Evolutionary conservation across 64 coral and sea anemone species (phyloP), one percentile per base, ranked within the genome.

Genomic region (Acropora yongei): DNA sequence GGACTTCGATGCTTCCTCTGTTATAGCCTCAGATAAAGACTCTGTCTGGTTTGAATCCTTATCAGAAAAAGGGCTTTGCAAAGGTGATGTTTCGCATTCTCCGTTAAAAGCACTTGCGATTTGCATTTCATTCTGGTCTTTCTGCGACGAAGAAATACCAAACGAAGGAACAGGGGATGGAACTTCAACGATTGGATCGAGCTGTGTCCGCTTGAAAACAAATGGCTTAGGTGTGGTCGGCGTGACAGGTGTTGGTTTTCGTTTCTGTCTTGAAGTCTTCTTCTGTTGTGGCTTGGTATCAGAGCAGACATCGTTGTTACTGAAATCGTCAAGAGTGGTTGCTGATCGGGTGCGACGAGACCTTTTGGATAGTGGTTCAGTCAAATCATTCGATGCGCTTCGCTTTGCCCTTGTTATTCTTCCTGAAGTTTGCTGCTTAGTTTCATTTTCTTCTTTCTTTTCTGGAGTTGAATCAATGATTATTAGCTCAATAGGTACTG

Each of bases 141-240:
- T 46, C 41, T 83, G 74, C 10, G 57, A 10, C 5, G 51, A 55
- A 11, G 83, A 19, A 12, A 48, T 47, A 19, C 30, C 5, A 80
- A 61, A 20, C 40, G 90, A 68, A 11, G 55, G 57, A 58, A 86
- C n/a, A 6, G 90, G 90, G 10, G 90, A 78, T 39, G 57, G 90
- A 60, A 87, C 63, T 73, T 92, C 90, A 77, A 65, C 45, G 20
- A 92, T 92, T 2, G 90, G 72, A 50, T 92, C 90, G 49, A 92
- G 66, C 17, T 69, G 51, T 6, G 90, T 92, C 57, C 90, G 90
- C 44, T 92, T 78, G 46, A 86, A 92, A 42, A 41, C 60, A 16
- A 79, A 43, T 69, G 82, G 90, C 57, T 92, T 78, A 17, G 90
- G 90, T 13, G 79, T 82, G n/a, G 68, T 86, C 53, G 48, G 80